phyloP scores from a whole-genome alignment of 1,140 invertebrate genomes.

The Pseudomyrmex gracilis region DNA sequence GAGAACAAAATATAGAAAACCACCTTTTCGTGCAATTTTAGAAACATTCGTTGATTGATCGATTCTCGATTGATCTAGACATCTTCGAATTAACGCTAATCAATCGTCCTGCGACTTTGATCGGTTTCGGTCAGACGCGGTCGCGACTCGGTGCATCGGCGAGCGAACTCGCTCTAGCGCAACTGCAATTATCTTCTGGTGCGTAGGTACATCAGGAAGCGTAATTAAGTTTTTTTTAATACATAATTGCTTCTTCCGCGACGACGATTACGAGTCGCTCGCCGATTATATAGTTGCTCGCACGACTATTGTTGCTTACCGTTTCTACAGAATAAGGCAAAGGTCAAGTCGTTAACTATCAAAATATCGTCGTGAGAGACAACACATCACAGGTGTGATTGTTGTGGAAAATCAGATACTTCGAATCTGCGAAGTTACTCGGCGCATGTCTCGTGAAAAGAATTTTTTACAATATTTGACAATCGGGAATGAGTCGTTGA shows the following conservation, averaged over 20 bases:
- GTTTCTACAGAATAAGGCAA: slow-evolving; percentile 56
- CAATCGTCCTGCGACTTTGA: neutral
- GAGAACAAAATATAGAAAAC: neutral
- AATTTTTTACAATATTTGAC: too few relatives aligned
- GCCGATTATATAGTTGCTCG: slow-evolving; percentile 31
- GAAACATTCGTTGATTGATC: neutral
- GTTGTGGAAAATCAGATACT: too few relatives aligned
- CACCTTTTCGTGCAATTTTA: neutral
- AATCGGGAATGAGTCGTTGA: too few relatives aligned
- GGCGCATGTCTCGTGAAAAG: too few relatives aligned
- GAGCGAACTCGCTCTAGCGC: neutral
- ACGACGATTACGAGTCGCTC: slow-evolving; percentile 52
- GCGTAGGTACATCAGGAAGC: slow-evolving; percentile 64
- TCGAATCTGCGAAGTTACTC: too few relatives aligned
- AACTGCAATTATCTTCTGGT: slow-evolving; percentile 41
- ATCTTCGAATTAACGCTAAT: slow-evolving; percentile 14
- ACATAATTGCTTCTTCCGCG: slow-evolving; percentile 71
- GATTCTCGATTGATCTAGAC: neutral
- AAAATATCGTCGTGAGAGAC: neutral
- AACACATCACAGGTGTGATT: too few relatives aligned
- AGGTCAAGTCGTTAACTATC: neutral
- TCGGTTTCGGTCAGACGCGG: slow-evolving; percentile 5
- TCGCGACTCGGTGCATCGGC: slow-evolving; percentile 1
- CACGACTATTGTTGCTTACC: slow-evolving; percentile 50
- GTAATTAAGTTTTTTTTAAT: slow-evolving; percentile 70